These are phyloP conservation scores for Dendrolimus punctatus DNA, from an alignment of 1,140 invertebrate species.

Conservation along the genomic window DNA sequence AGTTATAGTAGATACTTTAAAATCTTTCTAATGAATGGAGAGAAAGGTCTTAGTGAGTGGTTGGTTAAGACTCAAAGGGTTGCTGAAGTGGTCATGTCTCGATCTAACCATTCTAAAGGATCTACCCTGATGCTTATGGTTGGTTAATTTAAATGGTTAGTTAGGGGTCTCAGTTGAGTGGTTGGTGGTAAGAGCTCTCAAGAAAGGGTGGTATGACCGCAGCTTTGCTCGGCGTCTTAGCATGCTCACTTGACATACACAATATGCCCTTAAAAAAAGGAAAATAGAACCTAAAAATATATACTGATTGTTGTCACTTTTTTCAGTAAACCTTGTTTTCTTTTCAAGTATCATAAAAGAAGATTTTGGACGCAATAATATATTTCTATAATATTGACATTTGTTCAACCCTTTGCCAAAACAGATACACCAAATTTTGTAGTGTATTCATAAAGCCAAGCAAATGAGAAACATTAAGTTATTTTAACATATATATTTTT, in stretches of 20 bases:
- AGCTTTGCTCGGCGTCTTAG: slow-evolving; percentile 28
- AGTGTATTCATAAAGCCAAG: too few species aligned
- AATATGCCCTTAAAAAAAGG: too few species aligned
- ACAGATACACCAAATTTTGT: too few species aligned
- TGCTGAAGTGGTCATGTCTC: slow-evolving; percentile 41
- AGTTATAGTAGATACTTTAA: not conserved
- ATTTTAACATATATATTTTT: too few species aligned
- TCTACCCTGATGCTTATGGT: slow-evolving; percentile 11
- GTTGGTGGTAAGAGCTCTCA: slow-evolving; percentile 28
- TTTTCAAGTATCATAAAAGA: too few species aligned
- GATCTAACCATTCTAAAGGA: slow-evolving; percentile 22
- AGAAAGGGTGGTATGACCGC: slow-evolving; percentile 35
- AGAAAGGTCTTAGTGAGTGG: slow-evolving; percentile 22
- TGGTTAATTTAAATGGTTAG: slow-evolving; percentile 26
- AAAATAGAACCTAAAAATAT: too few species aligned
- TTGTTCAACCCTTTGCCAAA: too few species aligned
- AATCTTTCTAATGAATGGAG: slow-evolving; percentile 1
- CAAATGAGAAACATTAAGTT: too few species aligned
- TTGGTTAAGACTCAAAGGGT: slow-evolving; percentile 28
- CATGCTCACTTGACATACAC: slow-evolving; percentile 9
- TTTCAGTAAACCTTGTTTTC: too few species aligned
- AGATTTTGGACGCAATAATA: too few species aligned
- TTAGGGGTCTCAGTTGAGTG: slow-evolving; percentile 22
- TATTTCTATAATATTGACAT: too few species aligned
- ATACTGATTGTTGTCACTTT: too few species aligned